Base-by-base conservation (phyloP, 2,888 invertebrate species). In the Ceriagrion tenellum region DNA sequence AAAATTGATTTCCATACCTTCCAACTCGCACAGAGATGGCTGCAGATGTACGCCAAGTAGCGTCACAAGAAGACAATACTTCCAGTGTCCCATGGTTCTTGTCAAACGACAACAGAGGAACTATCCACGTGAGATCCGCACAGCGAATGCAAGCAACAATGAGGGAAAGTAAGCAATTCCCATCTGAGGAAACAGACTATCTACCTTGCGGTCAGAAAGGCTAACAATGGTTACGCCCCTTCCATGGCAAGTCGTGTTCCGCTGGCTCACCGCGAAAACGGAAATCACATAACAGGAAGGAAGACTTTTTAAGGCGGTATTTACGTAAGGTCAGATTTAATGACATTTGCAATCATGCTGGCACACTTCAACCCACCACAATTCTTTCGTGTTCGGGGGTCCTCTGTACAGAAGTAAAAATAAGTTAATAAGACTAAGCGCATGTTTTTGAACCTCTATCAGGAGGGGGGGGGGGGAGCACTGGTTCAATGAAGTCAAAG, bases 231-330 rank as follows among this genome's bases (percentile, higher is more conserved):
- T 4, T 81, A 8, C 13, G 16, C 35, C 13, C 30, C 30, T 16
- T 35, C 81, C 23, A 6, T 1, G n/a, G n/a, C n/a, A n/a, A n/a
- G 12, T 30, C 16, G 74, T 6, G 74, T 74, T 74, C 74, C 74
- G n/a, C 30, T 30, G 12, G 81, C 81, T 35, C 81, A 81, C 81
- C 81, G 81, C 81, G 81, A 81, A n/a, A 81, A 18, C 81, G 81
- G 81, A 81, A 81, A 69, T n/a, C 69, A 81, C 81, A 0, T 4
- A 35, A 35, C 30, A 81, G 81, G 81, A 81, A 81, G 81, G 30
- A 35, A 81, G 30, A 81, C 30, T 18, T 81, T 20, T 6, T 0
- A 81, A 0, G 81, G 3, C 0, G 69, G 0, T n/a, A n/a, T 69
- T 69, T 35, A 81, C 81, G 81, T 81, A 35, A 35, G 35, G 35